Evolutionary conservation across 2,797 vertebrate species (phyloP), one percentile per base, ranked within the genome.

Genomic region (Petrocephalus sullivani): DNA sequence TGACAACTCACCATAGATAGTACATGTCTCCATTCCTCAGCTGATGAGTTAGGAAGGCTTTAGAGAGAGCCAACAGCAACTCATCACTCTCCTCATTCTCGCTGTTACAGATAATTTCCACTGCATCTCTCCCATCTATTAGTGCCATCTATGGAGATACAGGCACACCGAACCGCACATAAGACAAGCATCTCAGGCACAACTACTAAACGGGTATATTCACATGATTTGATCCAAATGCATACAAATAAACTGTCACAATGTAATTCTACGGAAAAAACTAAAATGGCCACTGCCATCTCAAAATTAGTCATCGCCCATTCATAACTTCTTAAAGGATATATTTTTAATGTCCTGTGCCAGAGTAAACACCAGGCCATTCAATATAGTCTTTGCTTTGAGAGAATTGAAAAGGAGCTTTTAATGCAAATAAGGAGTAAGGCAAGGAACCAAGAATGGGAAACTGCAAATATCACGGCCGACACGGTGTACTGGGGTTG

Each of bases 61-160:
- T 97, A 94, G 97, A 98, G 51, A 99, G 95, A 9, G 96, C 96
- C 94, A 99, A 94, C 89, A 98, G 96, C 89, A 99, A 95, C 89
- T 97, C 95, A 90, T 97, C 97, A 92, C 98, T 98, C 94, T 98
- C 98, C 93, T 98, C 97, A 89, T 95, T 97, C 95, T 99, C 98
- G 87, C 97, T 97, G 93, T 97, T 97, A 94, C 98, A 99, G 95
- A 99, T 98, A 91, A 99, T 99, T 94, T 98, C 97, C 91, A 99
- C 97, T 87, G 98, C 98, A 93, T 98, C 96, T 78, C 95, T 97
- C 88, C 97, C 97, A 91, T 99, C 97, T 89, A 98, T 98, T 93
- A 96, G 96, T 89, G 96, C 95, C 95, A 99, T 97, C 95, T 99
- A 51, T 3, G 4, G 49, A 41, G 41, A 33, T 28, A 12, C 81